These are phyloP conservation scores for Eira barbara DNA, from an alignment of 2,113 vertebrate species.

Conservation along the genomic window DNA sequence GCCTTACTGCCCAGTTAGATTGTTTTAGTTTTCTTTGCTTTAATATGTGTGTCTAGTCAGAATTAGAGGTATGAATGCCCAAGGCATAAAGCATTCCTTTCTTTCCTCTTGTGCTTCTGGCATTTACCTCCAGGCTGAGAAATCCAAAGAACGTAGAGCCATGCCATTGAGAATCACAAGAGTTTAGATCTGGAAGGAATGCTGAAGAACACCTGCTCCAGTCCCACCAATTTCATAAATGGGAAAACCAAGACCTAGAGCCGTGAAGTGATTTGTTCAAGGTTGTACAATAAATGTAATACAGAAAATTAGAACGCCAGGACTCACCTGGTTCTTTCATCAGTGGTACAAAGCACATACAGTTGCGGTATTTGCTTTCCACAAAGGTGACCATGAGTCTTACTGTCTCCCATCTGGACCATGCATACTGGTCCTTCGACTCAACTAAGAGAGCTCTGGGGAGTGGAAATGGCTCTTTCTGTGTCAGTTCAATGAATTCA, in stretches of 20 bases:
- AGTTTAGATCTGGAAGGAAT: neutral
- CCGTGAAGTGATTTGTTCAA: neutral
- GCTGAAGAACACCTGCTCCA: neutral
- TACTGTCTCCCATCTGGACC: neutral
- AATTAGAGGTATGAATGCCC: neutral
- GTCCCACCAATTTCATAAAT: neutral
- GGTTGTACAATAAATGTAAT: neutral
- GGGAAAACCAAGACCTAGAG: neutral
- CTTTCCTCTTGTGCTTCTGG: neutral
- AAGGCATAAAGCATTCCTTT: neutral
- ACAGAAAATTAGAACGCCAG: neutral
- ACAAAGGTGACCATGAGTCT: neutral
- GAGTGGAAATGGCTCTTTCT: neutral
- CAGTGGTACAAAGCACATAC: neutral
- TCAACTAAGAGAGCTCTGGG: neutral
- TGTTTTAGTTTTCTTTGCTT: conserved; percentile 19
- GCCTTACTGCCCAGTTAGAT: neutral
- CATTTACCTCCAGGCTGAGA: neutral
- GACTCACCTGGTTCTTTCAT: neutral
- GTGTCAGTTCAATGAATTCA: neutral
- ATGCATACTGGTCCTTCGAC: neutral
- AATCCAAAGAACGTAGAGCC: neutral
- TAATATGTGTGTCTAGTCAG: neutral
- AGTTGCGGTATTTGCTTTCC: neutral
- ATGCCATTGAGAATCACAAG: neutral